Conservation (phyloP, 2,888 invertebrate species). For the Lingula anatina region DNA sequence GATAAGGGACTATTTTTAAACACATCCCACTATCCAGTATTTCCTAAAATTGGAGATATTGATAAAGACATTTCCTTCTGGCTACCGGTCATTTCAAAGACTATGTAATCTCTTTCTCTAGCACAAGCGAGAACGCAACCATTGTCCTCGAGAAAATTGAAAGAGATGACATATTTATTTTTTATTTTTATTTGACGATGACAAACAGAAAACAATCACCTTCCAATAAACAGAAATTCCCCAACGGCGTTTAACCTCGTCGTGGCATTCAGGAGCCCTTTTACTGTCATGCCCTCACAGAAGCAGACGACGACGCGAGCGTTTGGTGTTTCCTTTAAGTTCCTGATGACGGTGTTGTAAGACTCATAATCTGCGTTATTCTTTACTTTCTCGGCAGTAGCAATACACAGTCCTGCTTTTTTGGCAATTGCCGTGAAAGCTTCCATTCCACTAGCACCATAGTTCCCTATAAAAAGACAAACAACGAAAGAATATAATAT, state of each 20-base stretch:
- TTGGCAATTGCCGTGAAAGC: conserved; percentile 68
- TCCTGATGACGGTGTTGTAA: conserved; percentile 53
- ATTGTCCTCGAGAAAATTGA: too few relatives aligned
- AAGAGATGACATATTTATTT: not conserved
- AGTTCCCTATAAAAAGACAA: conserved; percentile 61
- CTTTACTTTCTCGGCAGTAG: conserved; percentile 63
- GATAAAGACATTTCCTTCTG: too few relatives aligned
- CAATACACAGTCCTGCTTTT: conserved; percentile 66
- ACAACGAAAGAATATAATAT: too few relatives aligned
- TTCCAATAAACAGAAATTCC: conserved; percentile 65
- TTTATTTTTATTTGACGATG: not conserved
- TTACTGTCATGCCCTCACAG: conserved; percentile 71
- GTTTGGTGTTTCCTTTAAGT: conserved; percentile 57
- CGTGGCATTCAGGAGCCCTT: conserved; percentile 62
- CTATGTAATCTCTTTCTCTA: too few relatives aligned
- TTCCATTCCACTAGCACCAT: conserved; percentile 71
- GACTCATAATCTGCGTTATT: conserved; percentile 60
- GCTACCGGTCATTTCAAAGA: too few relatives aligned
- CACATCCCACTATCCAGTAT: too few relatives aligned
- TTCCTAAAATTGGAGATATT: not conserved
- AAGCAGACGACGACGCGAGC: conserved; percentile 69
- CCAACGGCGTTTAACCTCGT: conserved; percentile 59
- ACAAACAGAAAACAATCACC: conserved; percentile 51
- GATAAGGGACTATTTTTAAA: too few relatives aligned
- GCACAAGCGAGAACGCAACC: too few relatives aligned